These are phyloP conservation scores for Athripsodes cinereus DNA, from an alignment of 2,888 invertebrate genomes.

Conservation along the genomic window DNA sequence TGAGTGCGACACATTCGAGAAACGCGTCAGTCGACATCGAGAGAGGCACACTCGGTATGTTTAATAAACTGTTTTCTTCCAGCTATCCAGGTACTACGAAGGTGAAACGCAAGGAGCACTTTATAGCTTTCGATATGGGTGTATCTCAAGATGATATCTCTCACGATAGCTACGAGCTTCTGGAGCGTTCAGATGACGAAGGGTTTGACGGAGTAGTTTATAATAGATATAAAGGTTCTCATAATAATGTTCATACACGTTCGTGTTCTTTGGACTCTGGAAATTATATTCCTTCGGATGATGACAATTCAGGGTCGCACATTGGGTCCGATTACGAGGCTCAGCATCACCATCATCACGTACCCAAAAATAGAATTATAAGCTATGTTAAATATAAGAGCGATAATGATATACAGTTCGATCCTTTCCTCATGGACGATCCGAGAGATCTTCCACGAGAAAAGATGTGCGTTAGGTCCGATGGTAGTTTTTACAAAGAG, in stretches of 20 bases:
- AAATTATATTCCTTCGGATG: constrained; percentile 69
- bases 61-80: constrained; percentile 75
- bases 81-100: constrained; percentile 79
- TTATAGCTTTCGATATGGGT: constrained; percentile 56
- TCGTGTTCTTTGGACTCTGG: constrained; percentile 73
- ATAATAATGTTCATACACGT: constrained; percentile 48
- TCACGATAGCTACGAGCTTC: constrained; percentile 81
- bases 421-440: constrained; percentile 73
- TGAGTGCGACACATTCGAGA: constrained; percentile 41
- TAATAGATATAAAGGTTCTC: constrained; percentile 35
- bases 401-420: constrained; percentile 62
- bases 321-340: constrained; percentile 48
- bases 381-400: constrained; percentile 52
- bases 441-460: constrained; percentile 68
- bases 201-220: constrained; percentile 42
- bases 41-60: constrained; percentile 57
- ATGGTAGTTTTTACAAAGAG: constrained; percentile 66
- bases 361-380: constrained; percentile 33
- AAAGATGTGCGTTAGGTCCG: constrained; percentile 65
- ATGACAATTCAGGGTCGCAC: constrained; percentile 55
- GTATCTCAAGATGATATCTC: constrained; percentile 82
- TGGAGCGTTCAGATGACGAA: constrained; percentile 69
- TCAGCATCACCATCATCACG: constrained; percentile 51
- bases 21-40: constrained; percentile 61
- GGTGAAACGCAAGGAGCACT: constrained; percentile 59